phyloP scores from a whole-genome alignment of 2,888 invertebrate genomes.

The Drosophila robusta region DNA sequence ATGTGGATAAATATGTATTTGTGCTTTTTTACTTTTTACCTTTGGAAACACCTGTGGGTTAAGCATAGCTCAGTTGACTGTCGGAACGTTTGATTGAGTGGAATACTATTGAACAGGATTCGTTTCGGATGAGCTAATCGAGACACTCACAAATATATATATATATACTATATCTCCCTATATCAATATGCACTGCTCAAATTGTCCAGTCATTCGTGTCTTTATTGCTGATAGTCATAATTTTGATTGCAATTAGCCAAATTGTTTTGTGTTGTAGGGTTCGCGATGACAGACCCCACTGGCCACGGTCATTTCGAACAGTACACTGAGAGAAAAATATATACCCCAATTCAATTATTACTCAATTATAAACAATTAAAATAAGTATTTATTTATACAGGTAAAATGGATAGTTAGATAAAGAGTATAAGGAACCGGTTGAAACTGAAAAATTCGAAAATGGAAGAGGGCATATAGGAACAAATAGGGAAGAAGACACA shows the following conservation, averaged over 20 bases:
- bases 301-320: not conserved
- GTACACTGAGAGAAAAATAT: conserved; percentile 19
- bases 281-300: conserved; percentile 26
- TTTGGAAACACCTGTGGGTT: conserved; percentile 21
- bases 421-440: no score
- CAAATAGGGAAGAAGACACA: no score
- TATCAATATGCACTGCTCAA: conserved; percentile 2
- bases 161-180: not conserved
- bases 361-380: no score
- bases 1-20: conserved; percentile 15
- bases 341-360: no score
- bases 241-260: conserved; percentile 42
- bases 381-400: no score
- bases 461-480: no score
- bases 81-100: conserved; percentile 46
- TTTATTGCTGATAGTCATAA: conserved; percentile 23
- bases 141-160: not conserved
- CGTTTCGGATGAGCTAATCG: conserved; percentile 44
- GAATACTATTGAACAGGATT: conserved; percentile 32
- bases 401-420: no score
- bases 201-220: conserved; percentile 17
- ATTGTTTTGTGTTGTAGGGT: conserved; percentile 21
- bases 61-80: conserved; percentile 6
- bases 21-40: not conserved
- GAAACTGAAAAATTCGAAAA: no score